A percentile compares a stretch with the other conserved stretches of the same genome.
phyloP scores from a whole-genome alignment of 2,797 vertebrate genomes.

The Novumbra hubbsi region DNA sequence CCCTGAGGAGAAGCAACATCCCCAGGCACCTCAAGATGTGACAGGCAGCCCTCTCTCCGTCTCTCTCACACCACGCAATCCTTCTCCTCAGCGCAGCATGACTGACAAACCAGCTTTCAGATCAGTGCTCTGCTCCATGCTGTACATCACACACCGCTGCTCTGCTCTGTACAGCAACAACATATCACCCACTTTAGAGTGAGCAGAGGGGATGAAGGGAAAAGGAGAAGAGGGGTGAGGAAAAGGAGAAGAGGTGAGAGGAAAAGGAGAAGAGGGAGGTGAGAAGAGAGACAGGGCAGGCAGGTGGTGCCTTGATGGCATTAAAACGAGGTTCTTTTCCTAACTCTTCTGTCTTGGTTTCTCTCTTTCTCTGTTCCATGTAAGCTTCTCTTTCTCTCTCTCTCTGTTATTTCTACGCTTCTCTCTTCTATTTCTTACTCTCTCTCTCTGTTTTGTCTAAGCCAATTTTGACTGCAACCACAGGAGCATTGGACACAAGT shows the following conservation, averaged over 20 bases:
- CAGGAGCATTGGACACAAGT: conserved; percentile 14
- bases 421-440: neutral
- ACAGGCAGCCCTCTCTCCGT: conserved; percentile 18
- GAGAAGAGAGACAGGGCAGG: neutral
- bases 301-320: conserved; percentile 4
- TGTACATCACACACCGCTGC: conserved; percentile 23
- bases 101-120: conserved; percentile 38
- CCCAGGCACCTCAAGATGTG: conserved; percentile 49
- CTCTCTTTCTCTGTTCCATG: neutral
- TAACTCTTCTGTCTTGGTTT: too few species aligned
- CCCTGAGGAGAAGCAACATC: conserved; percentile 41
- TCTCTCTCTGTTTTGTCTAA: conserved; percentile 3
- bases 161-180: too few species aligned
- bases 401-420: too few species aligned
- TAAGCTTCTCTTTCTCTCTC: conserved; percentile 15
- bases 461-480: conserved; percentile 15
- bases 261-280: conserved; percentile 7
- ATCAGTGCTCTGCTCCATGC: conserved; percentile 21
- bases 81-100: conserved; percentile 21
- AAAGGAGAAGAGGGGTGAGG: conserved; percentile 16
- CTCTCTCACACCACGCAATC: conserved; percentile 21
- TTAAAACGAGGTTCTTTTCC: conserved; percentile 1
- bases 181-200: conserved; percentile 25
- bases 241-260: neutral
- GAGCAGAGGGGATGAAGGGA: conserved; percentile 1